Evolutionary conservation across 2,797 vertebrate genomes (phyloP).

Genomic region (Vespertilio murinus): DNA sequence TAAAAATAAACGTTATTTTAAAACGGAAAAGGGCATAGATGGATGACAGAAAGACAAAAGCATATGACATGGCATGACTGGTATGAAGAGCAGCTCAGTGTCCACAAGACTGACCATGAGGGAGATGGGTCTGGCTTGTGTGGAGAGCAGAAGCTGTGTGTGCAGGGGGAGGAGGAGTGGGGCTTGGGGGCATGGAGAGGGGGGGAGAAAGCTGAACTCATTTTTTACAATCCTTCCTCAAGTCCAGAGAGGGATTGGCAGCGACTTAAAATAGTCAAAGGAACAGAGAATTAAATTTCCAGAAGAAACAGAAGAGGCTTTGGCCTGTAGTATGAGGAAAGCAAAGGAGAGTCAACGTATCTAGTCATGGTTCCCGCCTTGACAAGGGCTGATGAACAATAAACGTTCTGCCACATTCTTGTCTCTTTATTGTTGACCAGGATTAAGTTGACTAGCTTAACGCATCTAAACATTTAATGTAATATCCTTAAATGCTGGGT

Average conservation of each 20-base stretch:
- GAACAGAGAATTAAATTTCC: background rate
- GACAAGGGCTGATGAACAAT: background rate
- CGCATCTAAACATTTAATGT: background rate
- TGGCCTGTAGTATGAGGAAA: background rate
- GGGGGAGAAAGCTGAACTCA: background rate
- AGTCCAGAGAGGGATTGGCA: background rate
- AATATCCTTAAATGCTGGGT: background rate
- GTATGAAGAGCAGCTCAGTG: background rate
- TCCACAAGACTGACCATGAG: background rate
- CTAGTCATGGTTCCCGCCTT: background rate
- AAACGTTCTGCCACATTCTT: background rate
- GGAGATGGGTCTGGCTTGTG: background rate
- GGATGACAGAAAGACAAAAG: background rate
- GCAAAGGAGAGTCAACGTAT: background rate
- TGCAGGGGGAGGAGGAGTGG: background rate
- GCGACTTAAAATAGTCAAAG: background rate
- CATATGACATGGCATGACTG: rapidly evolving
- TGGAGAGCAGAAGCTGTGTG: background rate
- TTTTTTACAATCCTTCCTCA: background rate
- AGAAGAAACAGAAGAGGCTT: background rate
- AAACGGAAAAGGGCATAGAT: background rate
- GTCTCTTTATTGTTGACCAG: background rate
- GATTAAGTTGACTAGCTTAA: background rate
- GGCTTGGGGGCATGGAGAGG: rapidly evolving
- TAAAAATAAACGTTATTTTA: background rate